Conservation (phyloP, 2,113 vertebrate species). For the Myotis brandtii region DNA sequence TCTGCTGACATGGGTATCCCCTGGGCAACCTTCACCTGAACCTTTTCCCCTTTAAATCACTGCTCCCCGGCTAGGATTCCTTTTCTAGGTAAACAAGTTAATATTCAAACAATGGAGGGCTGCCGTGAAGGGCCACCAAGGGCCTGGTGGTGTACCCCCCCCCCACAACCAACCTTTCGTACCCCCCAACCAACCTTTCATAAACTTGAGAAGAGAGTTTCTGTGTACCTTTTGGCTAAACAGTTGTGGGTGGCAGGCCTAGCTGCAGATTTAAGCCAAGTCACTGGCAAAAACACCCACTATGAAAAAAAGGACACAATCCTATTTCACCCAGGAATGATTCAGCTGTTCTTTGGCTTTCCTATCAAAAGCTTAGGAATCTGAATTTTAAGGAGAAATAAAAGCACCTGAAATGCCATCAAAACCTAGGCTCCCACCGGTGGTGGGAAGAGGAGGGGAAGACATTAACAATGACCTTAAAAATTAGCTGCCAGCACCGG, state of each 20-base stretch:
- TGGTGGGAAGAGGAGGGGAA: neutral
- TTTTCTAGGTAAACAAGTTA: constrained; percentile 67
- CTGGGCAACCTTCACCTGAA: constrained; percentile 40
- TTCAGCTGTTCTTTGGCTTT: constrained; percentile 73
- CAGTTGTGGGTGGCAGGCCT: constrained; percentile 50
- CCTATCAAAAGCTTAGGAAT: neutral
- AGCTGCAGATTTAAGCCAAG: constrained; percentile 24
- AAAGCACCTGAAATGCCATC: constrained; percentile 14
- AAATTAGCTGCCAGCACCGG: constrained; percentile 63
- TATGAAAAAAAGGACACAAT: constrained; percentile 43
- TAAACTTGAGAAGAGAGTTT: constrained; percentile 35
- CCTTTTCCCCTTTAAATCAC: constrained; percentile 15
- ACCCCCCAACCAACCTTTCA: neutral
- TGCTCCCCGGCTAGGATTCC: neutral
- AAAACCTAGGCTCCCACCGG: neutral
- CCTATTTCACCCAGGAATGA: constrained; percentile 74
- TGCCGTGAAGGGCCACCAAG: neutral
- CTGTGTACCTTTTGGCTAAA: neutral
- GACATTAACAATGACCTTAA: constrained; percentile 77
- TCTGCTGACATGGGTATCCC: constrained; percentile 60
- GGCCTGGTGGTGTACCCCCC: neutral
- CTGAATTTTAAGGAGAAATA: neutral
- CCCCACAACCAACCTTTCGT: too few species aligned
- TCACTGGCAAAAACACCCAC: constrained; percentile 59
- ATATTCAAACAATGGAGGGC: constrained; percentile 61